phyloP scores from a whole-genome alignment of 1,140 invertebrate genomes.

The Drosophila pseudoananassae region DNA sequence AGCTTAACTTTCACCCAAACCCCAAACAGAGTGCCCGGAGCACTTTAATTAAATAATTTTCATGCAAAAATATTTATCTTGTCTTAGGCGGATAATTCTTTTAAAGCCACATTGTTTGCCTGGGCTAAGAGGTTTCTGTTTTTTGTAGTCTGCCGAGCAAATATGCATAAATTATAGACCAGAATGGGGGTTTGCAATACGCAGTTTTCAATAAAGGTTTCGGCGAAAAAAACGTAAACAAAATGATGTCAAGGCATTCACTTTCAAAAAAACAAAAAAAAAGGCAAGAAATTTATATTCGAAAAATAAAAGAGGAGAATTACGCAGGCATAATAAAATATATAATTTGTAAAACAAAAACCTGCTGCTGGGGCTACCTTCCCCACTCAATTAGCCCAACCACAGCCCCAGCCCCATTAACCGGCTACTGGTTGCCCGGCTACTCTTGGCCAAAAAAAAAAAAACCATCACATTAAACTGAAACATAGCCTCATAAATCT shows the following conservation, averaged over 20 bases:
- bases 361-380: constrained; percentile 36
- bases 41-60: constrained; percentile 65
- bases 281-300: constrained; percentile 47
- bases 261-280: constrained; percentile 76
- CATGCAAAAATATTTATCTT: constrained; percentile 62
- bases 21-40: constrained; percentile 21
- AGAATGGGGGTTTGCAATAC: constrained; percentile 17
- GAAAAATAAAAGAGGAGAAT: constrained; percentile 30
- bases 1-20: constrained; percentile 55
- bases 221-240: constrained; percentile 24
- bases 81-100: constrained; percentile 43
- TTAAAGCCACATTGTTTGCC: constrained; percentile 34
- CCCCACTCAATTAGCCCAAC: constrained; percentile 44
- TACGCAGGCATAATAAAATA: constrained; percentile 42
- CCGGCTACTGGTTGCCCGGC: background rate
- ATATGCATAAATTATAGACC: constrained; percentile 42
- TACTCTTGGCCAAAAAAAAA: background rate
- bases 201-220: constrained; percentile 39
- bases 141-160: constrained; percentile 12
- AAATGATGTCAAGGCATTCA: constrained; percentile 77
- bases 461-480: constrained; percentile 27
- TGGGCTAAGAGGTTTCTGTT: constrained; percentile 28
- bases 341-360: constrained; percentile 52
- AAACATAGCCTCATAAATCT: constrained; percentile 40
- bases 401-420: constrained; percentile 30